phyloP scores from a whole-genome alignment of 2,797 vertebrate species.

The Morus bassanus region DNA sequence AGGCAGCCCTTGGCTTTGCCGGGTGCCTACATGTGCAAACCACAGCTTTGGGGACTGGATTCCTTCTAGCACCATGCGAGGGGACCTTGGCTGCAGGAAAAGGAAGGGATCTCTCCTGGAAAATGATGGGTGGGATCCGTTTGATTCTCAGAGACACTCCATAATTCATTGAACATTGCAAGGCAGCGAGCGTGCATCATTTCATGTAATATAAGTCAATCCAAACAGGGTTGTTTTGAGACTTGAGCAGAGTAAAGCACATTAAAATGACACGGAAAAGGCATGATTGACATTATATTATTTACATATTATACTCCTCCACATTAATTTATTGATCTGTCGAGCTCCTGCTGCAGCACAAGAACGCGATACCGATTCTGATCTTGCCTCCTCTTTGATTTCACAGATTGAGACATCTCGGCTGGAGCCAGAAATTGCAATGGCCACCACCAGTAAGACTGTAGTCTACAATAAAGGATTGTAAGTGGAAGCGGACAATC shows the following conservation, averaged over 20 bases:
- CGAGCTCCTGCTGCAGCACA: not conserved
- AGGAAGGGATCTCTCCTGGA: not conserved
- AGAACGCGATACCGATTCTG: accelerated
- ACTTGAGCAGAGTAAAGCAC: not conserved
- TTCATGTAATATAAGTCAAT: not conserved
- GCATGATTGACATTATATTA: accelerated
- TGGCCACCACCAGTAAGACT: conserved; percentile 81
- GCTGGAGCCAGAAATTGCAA: conserved; percentile 88
- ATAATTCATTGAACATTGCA: not conserved
- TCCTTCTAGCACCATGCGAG: not conserved
- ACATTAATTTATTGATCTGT: accelerated
- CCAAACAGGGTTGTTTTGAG: not conserved
- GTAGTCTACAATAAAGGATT: conserved; percentile 93
- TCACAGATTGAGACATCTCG: conserved; percentile 83
- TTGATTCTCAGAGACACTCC: not conserved
- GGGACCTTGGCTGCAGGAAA: not conserved
- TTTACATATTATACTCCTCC: not conserved
- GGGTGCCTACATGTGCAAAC: accelerated
- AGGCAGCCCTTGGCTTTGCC: not conserved
- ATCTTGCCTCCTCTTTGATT: not conserved
- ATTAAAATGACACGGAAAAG: not conserved
- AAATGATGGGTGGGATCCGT: not conserved
- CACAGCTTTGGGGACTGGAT: not conserved
- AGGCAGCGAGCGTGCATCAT: not conserved
- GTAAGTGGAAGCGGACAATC: conserved; percentile 65